A percentile compares a stretch with the other conserved stretches of the same genome.
These are phyloP conservation scores for Acanthurus lineatus DNA, from an alignment of 2,797 vertebrate species.

Conservation along the genomic window DNA sequence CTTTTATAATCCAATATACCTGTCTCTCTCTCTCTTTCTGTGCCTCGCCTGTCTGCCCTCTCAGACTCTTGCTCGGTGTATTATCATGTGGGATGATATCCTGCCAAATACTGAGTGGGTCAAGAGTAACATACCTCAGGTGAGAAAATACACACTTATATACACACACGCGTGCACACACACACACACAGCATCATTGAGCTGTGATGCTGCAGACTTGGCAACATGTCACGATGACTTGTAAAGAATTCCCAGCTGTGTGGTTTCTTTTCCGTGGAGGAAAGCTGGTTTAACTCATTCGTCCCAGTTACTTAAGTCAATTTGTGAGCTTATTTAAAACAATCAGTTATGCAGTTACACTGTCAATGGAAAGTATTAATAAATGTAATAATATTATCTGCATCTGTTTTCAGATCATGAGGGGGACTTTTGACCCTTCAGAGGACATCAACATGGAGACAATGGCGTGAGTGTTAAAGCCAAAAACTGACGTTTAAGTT, in stretches of 20 bases:
- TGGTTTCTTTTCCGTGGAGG: background rate
- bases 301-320: background rate
- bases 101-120: constrained; percentile 96
- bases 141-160: constrained; percentile 74
- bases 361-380: background rate
- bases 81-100: constrained; percentile 99
- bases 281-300: background rate
- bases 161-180: background rate
- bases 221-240: constrained; percentile 24
- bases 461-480: constrained; percentile 89
- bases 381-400: background rate
- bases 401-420: constrained; percentile 89
- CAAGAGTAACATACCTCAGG: constrained; percentile 96
- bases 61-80: constrained; percentile 95
- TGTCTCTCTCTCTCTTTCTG: background rate
- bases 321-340: background rate
- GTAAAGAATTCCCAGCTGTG: background rate
- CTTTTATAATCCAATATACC: constrained; percentile 32
- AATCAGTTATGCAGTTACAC: no score
- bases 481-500: background rate
- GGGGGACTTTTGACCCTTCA: constrained; percentile 89
- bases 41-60: constrained; percentile 20
- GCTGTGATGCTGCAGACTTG: constrained; percentile 2
- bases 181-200: background rate
- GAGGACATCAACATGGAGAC: constrained; percentile 98